phyloP scores from a whole-genome alignment of 2,888 invertebrate genomes.

The Leptopilina drosophilae region DNA sequence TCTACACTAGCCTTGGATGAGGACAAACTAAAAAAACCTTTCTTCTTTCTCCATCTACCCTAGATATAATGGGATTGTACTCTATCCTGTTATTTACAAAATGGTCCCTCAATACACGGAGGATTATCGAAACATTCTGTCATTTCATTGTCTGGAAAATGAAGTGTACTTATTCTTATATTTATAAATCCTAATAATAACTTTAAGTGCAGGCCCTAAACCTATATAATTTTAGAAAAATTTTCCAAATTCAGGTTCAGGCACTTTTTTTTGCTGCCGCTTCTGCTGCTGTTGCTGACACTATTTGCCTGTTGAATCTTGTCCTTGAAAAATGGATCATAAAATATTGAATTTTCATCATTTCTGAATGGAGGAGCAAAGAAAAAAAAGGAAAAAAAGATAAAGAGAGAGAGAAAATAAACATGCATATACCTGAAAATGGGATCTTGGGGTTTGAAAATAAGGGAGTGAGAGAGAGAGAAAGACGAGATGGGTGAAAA shows the following conservation, averaged over 20 bases:
- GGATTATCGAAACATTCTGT: slow-evolving; percentile 66
- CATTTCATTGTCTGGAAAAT: slow-evolving; percentile 60
- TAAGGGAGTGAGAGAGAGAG: not conserved
- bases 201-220: slow-evolving; percentile 45
- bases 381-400: not conserved
- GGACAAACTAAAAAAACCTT: not conserved
- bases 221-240: slow-evolving; percentile 15
- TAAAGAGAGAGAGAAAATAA: not conserved
- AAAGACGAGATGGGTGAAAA: too few relatives aligned
- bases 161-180: slow-evolving; percentile 59
- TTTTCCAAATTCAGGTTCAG: not conserved
- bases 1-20: not conserved
- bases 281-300: not conserved
- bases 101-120: slow-evolving; percentile 49
- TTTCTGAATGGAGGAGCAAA: not conserved
- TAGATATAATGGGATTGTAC: not conserved
- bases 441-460: not conserved
- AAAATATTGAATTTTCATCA: slow-evolving; percentile 15
- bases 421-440: slow-evolving; percentile 13
- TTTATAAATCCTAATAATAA: slow-evolving; percentile 54
- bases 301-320: not conserved
- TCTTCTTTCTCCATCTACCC: not conserved
- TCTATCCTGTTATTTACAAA: not conserved
- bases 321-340: slow-evolving; percentile 15
- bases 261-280: not conserved